Conservation (phyloP, 2,797 vertebrate genomes). For the Coregonus ussuriensis region DNA sequence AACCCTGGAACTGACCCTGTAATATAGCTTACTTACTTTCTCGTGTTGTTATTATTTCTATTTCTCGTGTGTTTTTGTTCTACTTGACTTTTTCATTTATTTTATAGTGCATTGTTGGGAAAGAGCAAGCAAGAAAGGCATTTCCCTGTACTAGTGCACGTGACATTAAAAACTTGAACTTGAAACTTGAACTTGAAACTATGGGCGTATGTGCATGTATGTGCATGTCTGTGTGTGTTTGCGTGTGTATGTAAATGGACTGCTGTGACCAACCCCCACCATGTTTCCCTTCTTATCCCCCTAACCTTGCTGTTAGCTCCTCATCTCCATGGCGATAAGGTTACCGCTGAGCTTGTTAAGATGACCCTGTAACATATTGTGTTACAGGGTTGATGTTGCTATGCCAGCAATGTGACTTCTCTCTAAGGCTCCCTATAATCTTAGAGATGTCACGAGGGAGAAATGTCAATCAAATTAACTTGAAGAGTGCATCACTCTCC, state of each 20-base stretch:
- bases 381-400: constrained; percentile 57
- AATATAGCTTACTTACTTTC: too few species aligned
- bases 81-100: too few species aligned
- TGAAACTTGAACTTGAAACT: not conserved
- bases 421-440: constrained; percentile 40
- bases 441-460: constrained; percentile 1
- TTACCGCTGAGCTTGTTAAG: constrained; percentile 66
- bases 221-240: not conserved
- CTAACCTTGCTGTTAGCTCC: constrained; percentile 40
- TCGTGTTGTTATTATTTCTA: too few species aligned
- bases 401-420: constrained; percentile 36
- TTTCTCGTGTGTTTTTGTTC: too few species aligned
- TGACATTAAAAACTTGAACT: too few species aligned
- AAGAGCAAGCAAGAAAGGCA: too few species aligned
- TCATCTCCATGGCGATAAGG: constrained; percentile 50
- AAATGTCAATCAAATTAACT: not conserved
- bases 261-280: constrained; percentile 42
- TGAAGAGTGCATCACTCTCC: constrained; percentile 14
- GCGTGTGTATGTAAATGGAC: constrained; percentile 26
- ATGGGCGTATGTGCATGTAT: not conserved
- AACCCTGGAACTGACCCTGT: too few species aligned
- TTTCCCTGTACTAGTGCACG: too few species aligned
- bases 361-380: constrained; percentile 59
- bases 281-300: not conserved
- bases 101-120: too few species aligned